Base-by-base conservation (phyloP, 2,113 vertebrate genomes). In the Chlamydotis undulata region DNA sequence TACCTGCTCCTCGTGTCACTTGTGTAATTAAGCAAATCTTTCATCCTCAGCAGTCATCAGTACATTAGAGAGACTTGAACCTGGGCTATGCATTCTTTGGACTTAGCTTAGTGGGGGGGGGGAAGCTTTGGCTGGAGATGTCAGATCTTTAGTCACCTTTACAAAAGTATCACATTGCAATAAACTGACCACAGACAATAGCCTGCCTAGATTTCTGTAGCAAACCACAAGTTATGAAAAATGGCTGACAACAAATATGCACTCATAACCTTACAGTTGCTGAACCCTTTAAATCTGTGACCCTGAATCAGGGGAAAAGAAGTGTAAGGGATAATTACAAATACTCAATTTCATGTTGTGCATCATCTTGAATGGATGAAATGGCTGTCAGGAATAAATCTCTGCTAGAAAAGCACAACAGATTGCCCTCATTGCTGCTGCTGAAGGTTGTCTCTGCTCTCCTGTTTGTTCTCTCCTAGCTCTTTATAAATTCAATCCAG, bases 401-500 rank as follows among this genome's bases (percentile, higher is more conserved):
- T 84, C 76, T 93, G 78, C 83, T 92, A 63, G 74, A 53, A 71
- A 78, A 87, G 59, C 84, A 82, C 53, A 76, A 28, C 31, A 78
- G 24, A 86, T 26, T 78, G 57, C 55, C 81, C 43, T 76, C 57
- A 16, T 29, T 92, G 75, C 67, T 85, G 79, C 90, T 93, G 71
- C 75, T n/a, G 49, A 95, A 92, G 64, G 83, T 96, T 96, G 87
- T 92, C 87, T 94, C 47, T 96, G 91, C 57, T 93, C 83, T 92
- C 89, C 95, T 96, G 88, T 90, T 93, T 93, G 83, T 85, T 83
- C 65, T 96, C 94, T 96, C 69, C n/a, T 85, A 75, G 63, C 94
- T 93, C 95, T 97, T 96, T 97, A 94, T 96, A 96, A 96, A 96
- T 96, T 96, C 87, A 94, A 61, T 80, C 92, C 96, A 96, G 93